Percentiles rank a stretch among this genome's conserved stretches.
These are phyloP conservation scores for Pomacea canaliculata DNA, from an alignment of 2,888 invertebrate genomes.

Conservation along the genomic window DNA sequence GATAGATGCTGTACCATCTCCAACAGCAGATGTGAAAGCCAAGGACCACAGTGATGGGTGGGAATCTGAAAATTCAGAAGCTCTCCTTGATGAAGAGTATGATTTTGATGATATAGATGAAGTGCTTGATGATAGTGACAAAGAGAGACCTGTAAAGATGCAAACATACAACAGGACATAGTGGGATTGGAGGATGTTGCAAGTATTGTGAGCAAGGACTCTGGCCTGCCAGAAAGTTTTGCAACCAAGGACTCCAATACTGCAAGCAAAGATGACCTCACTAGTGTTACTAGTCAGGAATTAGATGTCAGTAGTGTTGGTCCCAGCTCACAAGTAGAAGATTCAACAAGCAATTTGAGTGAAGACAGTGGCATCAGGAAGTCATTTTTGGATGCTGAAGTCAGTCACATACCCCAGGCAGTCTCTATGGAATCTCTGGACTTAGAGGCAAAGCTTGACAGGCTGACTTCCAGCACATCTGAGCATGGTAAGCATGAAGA, in stretches of 20 bases:
- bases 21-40: too few species aligned
- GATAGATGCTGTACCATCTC: conserved; percentile 2
- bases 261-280: conserved; percentile 2
- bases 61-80: conserved; percentile 15
- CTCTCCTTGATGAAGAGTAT: conserved; percentile 16
- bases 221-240: conserved; percentile 18
- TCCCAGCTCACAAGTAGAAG: background rate
- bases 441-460: conserved; percentile 20
- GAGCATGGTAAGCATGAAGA: background rate
- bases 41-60: conserved; percentile 4
- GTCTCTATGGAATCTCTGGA: conserved; percentile 9
- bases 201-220: conserved; percentile 22
- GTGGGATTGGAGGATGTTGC: conserved; percentile 4
- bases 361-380: background rate
- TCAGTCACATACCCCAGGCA: background rate
- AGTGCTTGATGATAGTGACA: background rate
- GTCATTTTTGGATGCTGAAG: background rate
- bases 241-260: conserved; percentile 3
- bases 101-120: conserved; percentile 27
- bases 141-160: background rate
- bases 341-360: background rate
- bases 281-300: conserved; percentile 4
- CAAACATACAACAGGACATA: background rate
- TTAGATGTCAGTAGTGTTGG: background rate
- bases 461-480: background rate